Evolutionary conservation across 2,113 vertebrate genomes (phyloP), one percentile per base, ranked within the genome.

Genomic region (Nesoenas mayeri): DNA sequence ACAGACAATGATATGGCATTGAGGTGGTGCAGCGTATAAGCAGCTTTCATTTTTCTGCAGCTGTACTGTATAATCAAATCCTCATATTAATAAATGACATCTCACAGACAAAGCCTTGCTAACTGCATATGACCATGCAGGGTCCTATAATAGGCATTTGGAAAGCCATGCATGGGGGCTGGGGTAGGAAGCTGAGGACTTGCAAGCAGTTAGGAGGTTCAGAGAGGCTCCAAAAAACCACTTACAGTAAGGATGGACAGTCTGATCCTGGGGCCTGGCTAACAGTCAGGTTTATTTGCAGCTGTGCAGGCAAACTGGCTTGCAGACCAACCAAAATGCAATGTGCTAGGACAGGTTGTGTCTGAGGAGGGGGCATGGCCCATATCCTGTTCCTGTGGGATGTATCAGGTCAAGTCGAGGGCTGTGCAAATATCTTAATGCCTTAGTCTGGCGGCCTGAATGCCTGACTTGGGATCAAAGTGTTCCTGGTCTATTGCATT

Each of bases 1-100:
- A 48, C 6, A 47, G 3, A 40, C 18, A 42, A 11, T 0, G 2
- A 11, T 28, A 17, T 31, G 34, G 24, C 32, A 50, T 0, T 65
- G n/a, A n/a, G 48, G 26, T 0, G 3, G 25, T n/a, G n/a, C 36
- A 80, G 15, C 36, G 15, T 47, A 58, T 24, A 77, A 61, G 11
- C 12, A 70, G 17, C 12, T 80, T 60, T 38, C 20, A n/a, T 79
- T 83, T 71, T 77, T 8, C 50, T 77, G 28, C 14, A 13, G 4
- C 40, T 70, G n/a, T 53, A 17, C 21, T 72, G 16, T 50, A 20
- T 62, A 90, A 92, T 88, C 73, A 88, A 79, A 85, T 70, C 17
- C 21, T 85, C 0, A 0, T 58, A 40, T 73, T 73, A 65, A 60
- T 57, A 86, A 64, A 61, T 36, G 58, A 12, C 31, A 29, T 5